These are phyloP conservation scores for Elgaria multicarinata DNA, from an alignment of 2,113 vertebrate genomes.

Conservation along the genomic window DNA sequence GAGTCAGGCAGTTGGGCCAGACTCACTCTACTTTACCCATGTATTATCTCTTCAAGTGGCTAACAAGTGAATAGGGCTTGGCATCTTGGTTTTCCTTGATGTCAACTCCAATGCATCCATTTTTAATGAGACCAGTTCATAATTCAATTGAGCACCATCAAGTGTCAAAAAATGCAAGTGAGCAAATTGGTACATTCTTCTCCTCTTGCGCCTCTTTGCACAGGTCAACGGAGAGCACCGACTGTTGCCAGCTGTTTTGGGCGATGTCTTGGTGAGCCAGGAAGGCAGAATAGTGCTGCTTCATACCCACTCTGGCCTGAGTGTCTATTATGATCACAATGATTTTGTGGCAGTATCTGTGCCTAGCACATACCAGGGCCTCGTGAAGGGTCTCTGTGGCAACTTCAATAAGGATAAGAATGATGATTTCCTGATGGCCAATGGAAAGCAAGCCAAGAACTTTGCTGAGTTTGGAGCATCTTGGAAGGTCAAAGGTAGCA, in stretches of 20 bases:
- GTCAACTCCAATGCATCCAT: too few relatives aligned
- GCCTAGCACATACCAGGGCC: conserved; percentile 26
- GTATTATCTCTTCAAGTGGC: not conserved
- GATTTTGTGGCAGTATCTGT: conserved; percentile 68
- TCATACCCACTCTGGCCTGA: conserved; percentile 70
- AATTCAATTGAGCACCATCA: not conserved
- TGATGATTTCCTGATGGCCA: conserved; percentile 43
- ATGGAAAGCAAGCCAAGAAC: not conserved
- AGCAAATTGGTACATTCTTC: not conserved
- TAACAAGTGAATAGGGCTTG: not conserved
- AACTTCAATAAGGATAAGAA: conserved; percentile 61
- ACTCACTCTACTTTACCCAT: not conserved
- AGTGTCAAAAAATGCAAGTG: not conserved
- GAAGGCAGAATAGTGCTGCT: conserved; percentile 72
- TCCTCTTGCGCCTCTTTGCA: not conserved
- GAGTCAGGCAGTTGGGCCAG: too few relatives aligned
- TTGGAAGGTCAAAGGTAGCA: conserved; percentile 38
- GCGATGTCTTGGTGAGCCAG: conserved; percentile 62
- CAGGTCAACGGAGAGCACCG: conserved; percentile 69
- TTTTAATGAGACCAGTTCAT: not conserved
- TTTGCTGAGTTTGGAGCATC: conserved; percentile 26
- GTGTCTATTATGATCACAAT: conserved; percentile 74
- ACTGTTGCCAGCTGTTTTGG: conserved; percentile 66
- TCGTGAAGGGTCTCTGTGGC: conserved; percentile 44
- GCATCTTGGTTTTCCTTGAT: not conserved